Conservation (phyloP, 2,797 vertebrate species). For the Sebastes vulpes region DNA sequence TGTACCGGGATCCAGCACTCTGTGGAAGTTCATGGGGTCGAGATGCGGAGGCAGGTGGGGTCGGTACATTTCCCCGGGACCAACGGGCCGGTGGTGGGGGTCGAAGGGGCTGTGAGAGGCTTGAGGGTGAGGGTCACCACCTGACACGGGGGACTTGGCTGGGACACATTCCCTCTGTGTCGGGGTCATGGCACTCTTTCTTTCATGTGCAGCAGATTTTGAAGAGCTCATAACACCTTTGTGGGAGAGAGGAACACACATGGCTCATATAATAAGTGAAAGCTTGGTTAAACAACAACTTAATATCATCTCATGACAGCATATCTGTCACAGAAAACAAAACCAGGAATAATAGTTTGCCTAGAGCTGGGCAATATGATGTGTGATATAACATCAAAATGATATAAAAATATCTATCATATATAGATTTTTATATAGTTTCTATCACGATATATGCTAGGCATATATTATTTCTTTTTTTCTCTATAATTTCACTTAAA, state of each 20-base stretch:
- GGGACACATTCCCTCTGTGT: slow-evolving; percentile 94
- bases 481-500: no score
- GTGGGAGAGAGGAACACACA: slow-evolving; percentile 13
- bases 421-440: not conserved
- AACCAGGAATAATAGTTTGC: not conserved
- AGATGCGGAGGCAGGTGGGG: slow-evolving; percentile 92
- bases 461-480: no score
- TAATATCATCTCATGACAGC: not conserved
- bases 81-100: slow-evolving; percentile 90
- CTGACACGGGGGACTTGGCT: slow-evolving; percentile 94
- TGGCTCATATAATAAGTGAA: not conserved
- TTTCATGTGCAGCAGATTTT: slow-evolving; percentile 92
- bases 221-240: slow-evolving; percentile 89
- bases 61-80: slow-evolving; percentile 91
- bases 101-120: slow-evolving; percentile 95
- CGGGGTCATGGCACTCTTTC: slow-evolving; percentile 94
- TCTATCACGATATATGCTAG: no score
- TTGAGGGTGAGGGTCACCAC: slow-evolving; percentile 92
- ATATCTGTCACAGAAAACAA: not conserved
- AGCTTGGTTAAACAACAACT: not conserved
- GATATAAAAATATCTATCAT: not conserved
- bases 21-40: slow-evolving; percentile 90
- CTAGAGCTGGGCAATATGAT: no score
- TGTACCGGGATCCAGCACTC: slow-evolving; percentile 94
- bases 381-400: not conserved